Evolutionary conservation across 1,140 invertebrate species (phyloP), one percentile per base, ranked within the genome.

Genomic region (Hormaphis cornu): DNA sequence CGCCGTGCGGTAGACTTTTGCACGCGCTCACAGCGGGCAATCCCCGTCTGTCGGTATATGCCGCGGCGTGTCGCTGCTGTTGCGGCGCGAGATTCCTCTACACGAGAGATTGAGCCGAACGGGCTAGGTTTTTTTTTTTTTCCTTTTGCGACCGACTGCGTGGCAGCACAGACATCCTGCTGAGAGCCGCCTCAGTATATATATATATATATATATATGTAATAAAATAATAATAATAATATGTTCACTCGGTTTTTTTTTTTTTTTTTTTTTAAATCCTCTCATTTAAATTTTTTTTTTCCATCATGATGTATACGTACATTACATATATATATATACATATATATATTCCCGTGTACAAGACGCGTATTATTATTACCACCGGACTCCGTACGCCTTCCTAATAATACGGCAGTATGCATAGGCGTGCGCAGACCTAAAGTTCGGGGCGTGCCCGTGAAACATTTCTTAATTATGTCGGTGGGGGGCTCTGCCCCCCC

Each of bases 231-330:
- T n/a, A n/a, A n/a, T n/a, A n/a, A n/a, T n/a, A n/a, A 10, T 3
- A 12, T n/a, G 24, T n/a, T 3, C 7, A 16, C 12, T 1, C 14
- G 6, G 16, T 2, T 5, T 50, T 16, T 14, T 48, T 3, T 56
- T 3, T 35, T 14, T 35, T 16, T 56, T 42, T 3, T 56, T 37
- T 37, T 56, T 56, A 37, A 56, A 56, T 56, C 53, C 53, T 56
- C 53, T 37, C 53, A 56, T 56, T 56, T 56, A 56, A 56, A 56
- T 56, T 35, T 37, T 56, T 56, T 56, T 56, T 37, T 56, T 7
- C 18, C 14, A 33, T 33, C 53, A 20, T 54, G 14, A 12, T 37
- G 9, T 14, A 37, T 37, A 12, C 14, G 14, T 37, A 37, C 14
- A 37, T 9, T 1, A 12, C 9, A 52, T 14, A 48, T 30, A 33